Percentiles rank a stretch among this genome's conserved stretches.
Conservation (phyloP, 1,140 invertebrate genomes). For the Idris sp. region DNA sequence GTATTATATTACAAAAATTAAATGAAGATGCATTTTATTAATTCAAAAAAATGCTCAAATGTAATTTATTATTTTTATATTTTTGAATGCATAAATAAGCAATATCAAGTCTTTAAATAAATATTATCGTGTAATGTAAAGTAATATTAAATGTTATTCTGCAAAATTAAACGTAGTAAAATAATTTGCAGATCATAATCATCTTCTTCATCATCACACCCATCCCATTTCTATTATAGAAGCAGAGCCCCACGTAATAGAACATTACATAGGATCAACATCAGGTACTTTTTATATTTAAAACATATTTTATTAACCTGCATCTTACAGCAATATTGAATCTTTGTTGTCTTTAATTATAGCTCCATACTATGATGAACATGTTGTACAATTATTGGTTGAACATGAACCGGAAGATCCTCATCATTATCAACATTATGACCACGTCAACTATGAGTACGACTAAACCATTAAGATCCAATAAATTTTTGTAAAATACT, state of each 20-base stretch:
- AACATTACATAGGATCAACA: constrained; percentile 48
- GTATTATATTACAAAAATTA: no score
- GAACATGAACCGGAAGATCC: constrained; percentile 43
- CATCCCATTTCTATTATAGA: constrained; percentile 21
- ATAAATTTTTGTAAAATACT: constrained; percentile 1
- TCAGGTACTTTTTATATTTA: constrained; percentile 40
- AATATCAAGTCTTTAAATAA: no score
- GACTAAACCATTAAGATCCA: constrained; percentile 28
- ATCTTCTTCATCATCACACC: not conserved
- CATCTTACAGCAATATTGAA: no score
- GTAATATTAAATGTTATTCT: no score
- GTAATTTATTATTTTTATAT: no score
- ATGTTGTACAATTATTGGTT: constrained; percentile 42
- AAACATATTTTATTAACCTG: no score
- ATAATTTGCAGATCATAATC: constrained; percentile 37
- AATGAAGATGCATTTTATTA: no score
- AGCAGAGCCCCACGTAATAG: constrained; percentile 20
- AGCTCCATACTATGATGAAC: constrained; percentile 52
- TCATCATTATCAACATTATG: constrained; percentile 54
- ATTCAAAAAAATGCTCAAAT: no score
- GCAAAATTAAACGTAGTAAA: no score
- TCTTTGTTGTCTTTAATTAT: no score
- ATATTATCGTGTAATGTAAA: no score
- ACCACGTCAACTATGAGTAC: constrained; percentile 60
- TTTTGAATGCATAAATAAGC: no score